Conservation (phyloP, 2,797 vertebrate species). For the Dendrocincla tyrannina region DNA sequence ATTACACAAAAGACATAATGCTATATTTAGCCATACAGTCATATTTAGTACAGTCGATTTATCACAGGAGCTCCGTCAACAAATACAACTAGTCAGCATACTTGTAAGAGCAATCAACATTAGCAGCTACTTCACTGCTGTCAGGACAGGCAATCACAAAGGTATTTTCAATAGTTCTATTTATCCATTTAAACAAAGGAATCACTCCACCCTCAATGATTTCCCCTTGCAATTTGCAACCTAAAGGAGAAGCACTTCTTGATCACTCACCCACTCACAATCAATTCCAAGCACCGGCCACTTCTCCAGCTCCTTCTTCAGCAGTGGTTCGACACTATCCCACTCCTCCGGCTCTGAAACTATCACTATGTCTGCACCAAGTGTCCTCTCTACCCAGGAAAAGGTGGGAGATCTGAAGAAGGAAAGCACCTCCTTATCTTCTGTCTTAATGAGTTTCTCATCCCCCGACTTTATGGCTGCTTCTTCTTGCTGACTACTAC, state of each 20-base stretch:
- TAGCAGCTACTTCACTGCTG: neutral
- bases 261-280: conserved; percentile 97
- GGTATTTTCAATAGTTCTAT: neutral
- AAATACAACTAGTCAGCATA: neutral
- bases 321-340: conserved; percentile 81
- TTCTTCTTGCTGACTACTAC: neutral
- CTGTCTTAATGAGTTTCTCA: neutral
- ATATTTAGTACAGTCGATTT: neutral
- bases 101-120: neutral
- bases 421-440: conserved; percentile 13
- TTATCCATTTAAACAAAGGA: neutral
- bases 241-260: neutral
- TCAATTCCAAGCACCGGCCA: conserved; percentile 92
- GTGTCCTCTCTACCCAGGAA: conserved; percentile 76
- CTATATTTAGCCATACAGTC: neutral
- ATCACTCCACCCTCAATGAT: neutral
- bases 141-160: neutral
- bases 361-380: conserved; percentile 78
- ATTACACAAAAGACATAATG: neutral
- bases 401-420: conserved; percentile 29
- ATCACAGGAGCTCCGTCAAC: neutral
- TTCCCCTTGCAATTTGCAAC: neutral
- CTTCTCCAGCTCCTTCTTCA: conserved; percentile 83
- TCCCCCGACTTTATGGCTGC: neutral
- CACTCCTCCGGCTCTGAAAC: conserved; percentile 87